Evolutionary conservation across 30 jellyfish, hydroid and myxozoan species (phyloP), one percentile per base, ranked within the genome.

Genomic region (Pseudorhiza aurosa): DNA sequence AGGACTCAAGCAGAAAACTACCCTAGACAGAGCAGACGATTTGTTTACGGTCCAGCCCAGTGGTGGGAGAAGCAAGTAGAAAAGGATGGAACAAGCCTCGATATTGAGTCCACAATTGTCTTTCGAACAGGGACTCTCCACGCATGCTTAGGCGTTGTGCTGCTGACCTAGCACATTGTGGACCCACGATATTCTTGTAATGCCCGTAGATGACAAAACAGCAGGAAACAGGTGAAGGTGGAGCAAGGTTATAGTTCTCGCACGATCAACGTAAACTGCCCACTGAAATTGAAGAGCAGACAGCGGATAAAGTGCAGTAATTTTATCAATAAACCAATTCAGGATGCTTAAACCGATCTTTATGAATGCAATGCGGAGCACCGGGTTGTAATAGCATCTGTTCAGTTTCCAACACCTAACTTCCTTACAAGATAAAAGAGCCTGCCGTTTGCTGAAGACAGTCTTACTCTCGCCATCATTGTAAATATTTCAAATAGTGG

Each of bases 161-260:
- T 57, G 88, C 88, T 75, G 88, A 25, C 77, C 68, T 4, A 9
- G 50, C 17, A 25, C 30, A 39, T 36, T 79, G 88, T 40, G 32
- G 79, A 40, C 45, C 30, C 12, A 2, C 55, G 72, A 71, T 46
- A 21, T 36, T 65, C 62, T 30, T 72, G 49, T 9, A 9, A 28
- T 49, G 72, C 65, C 37, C 43, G 77, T 58, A 39, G 88, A 44
- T 75, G 79, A 39, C 15, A 33, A 44, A 40, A 58, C 71, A 44
- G 69, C 78, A 75, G 79, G 79, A 44, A 51, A 57, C 75, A 57
- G 75, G 75, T 28, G 86, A 50, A 72, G 75, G 72, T 24, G 86
- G 86, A 22, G 8, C 44, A 18, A 68, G 22, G 36, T 5, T 39
- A 7, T n/a, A 14, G 14, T 6, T 36, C 36, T 53, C 7, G 12